Percentiles rank a stretch among this genome's conserved stretches.
Conservation (phyloP, 2,113 vertebrate genomes). For the Elephantulus edwardii region DNA sequence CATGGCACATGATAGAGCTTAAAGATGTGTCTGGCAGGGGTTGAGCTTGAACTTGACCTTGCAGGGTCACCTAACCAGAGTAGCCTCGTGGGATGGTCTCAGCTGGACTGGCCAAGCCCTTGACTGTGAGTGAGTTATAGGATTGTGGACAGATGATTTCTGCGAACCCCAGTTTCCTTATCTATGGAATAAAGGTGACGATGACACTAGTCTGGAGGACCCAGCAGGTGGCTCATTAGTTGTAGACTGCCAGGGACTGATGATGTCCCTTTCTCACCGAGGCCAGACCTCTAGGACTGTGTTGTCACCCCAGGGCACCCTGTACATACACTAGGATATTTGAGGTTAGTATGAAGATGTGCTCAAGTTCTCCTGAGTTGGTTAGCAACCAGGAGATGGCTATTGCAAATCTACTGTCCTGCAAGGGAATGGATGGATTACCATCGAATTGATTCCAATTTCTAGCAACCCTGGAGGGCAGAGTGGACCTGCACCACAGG, state of each 20-base stretch:
- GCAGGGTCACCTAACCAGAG: too few species aligned
- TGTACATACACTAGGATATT: background rate
- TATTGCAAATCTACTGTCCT: background rate
- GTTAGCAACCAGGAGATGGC: background rate
- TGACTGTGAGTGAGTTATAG: too few species aligned
- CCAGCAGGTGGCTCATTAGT: background rate
- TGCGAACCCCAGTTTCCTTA: background rate
- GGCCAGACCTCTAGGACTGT: background rate
- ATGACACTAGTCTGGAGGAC: too few species aligned
- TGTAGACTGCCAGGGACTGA: background rate
- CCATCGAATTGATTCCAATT: too few species aligned
- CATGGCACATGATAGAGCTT: too few species aligned
- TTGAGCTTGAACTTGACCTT: too few species aligned
- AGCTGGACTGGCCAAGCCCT: background rate
- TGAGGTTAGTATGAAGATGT: too few species aligned
- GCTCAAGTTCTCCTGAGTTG: background rate
- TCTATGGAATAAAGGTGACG: background rate
- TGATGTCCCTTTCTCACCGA: background rate
- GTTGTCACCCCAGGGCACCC: too few species aligned
- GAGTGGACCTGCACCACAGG: too few species aligned
- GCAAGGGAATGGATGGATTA: background rate
- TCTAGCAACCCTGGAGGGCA: too few species aligned
- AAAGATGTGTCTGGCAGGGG: too few species aligned
- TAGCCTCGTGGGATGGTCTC: too few species aligned
- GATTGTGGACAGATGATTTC: background rate